A percentile compares a stretch with the other conserved stretches of the same genome.
phyloP scores from a whole-genome alignment of 2,113 vertebrate genomes.

The Sisor rabdophorus region DNA sequence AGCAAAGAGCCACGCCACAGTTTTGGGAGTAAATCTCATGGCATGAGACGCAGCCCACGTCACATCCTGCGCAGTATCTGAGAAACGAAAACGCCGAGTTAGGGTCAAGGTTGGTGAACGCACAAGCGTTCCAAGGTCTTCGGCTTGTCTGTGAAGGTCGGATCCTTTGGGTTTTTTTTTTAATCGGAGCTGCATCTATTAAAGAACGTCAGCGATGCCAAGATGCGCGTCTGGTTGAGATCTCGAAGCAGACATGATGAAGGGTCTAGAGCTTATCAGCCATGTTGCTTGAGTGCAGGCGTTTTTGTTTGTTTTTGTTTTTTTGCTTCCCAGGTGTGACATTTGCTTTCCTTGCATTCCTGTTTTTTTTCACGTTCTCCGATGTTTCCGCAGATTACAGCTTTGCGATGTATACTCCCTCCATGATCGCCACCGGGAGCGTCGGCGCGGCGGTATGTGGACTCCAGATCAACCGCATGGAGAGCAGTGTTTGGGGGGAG shows the following conservation, averaged over 20 bases:
- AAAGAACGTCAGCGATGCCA: constrained; percentile 51
- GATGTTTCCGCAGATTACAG: constrained; percentile 78
- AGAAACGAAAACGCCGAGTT: constrained; percentile 8
- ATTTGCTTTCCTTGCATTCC: constrained; percentile 14
- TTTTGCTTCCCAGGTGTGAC: constrained; percentile 18
- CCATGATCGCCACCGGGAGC: constrained; percentile 94
- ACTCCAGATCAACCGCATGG: constrained; percentile 80
- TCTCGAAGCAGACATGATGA: constrained; percentile 40
- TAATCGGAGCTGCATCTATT: constrained; percentile 59
- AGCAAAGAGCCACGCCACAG: constrained; percentile 58
- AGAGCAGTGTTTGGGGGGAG: constrained; percentile 73
- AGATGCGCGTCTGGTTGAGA: constrained; percentile 59
- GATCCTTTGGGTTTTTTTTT: constrained; percentile 64
- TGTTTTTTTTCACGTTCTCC: neutral
- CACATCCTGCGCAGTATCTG: constrained; percentile 40
- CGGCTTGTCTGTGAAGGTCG: no score
- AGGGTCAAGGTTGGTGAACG: neutral
- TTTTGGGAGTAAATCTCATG: constrained; percentile 65
- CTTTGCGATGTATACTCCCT: constrained; percentile 92
- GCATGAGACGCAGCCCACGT: constrained; percentile 60
- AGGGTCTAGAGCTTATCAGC: neutral
- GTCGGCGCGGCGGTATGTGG: constrained; percentile 90
- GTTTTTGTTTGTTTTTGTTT: no score
- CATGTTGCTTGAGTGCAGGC: neutral
- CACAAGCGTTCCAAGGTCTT: no score